These are phyloP conservation scores for Hypothenemus hampei DNA, from an alignment of 1,140 invertebrate genomes.

Conservation along the genomic window DNA sequence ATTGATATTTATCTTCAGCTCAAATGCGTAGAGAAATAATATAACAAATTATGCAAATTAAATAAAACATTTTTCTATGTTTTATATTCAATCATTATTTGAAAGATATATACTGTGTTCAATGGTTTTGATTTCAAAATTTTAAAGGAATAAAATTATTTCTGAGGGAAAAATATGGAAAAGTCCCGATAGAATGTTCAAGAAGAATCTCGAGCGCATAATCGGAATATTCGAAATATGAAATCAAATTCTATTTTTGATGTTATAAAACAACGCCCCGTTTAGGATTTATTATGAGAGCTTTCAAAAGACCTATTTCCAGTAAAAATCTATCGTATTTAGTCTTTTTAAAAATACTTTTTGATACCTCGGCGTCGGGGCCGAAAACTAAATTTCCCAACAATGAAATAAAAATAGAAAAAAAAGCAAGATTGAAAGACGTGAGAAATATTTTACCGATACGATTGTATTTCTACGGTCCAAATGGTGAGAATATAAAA, in stretches of 20 bases:
- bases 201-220: background rate
- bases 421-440: conserved; percentile 1
- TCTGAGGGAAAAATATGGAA: background rate
- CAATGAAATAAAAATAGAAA: conserved; percentile 14
- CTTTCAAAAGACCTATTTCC: conserved; percentile 2
- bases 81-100: too few relatives aligned
- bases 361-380: conserved; percentile 5
- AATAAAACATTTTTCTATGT: too few relatives aligned
- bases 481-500: conserved; percentile 4
- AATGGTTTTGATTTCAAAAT: too few relatives aligned
- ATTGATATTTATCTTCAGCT: background rate
- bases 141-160: background rate
- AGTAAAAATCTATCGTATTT: conserved; percentile 22
- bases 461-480: conserved; percentile 12
- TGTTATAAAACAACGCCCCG: conserved; percentile 15
- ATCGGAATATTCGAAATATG: conserved; percentile 12
- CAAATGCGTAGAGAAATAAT: too few relatives aligned
- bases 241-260: conserved; percentile 22
- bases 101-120: too few relatives aligned
- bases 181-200: background rate
- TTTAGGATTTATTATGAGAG: conserved; percentile 8
- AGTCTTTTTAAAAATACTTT: conserved; percentile 3
- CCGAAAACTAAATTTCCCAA: conserved; percentile 6
- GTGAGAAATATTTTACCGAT: conserved; percentile 21
- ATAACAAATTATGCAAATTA: too few relatives aligned